Evolutionary conservation across 2,113 vertebrate species (phyloP).

Genomic region (Pseudolaguvia tuberculata): DNA sequence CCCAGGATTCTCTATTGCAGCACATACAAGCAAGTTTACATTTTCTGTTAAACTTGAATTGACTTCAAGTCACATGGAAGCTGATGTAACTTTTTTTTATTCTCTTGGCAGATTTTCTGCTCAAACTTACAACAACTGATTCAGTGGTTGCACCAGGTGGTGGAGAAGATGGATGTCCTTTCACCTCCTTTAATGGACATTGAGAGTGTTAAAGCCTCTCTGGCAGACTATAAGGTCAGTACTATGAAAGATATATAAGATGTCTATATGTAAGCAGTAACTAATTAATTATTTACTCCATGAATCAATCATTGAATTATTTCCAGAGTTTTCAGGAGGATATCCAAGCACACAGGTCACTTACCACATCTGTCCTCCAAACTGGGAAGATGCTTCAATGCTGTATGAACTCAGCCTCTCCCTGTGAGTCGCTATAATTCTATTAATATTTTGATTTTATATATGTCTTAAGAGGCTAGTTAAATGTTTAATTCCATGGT

Average conservation of each 20-base stretch:
- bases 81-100: neutral
- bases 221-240: slow-evolving; percentile 79
- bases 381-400: slow-evolving; percentile 77
- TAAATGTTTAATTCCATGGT: too few relatives aligned
- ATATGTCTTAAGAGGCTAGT: too few relatives aligned
- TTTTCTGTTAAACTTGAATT: neutral
- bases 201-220: slow-evolving; percentile 65
- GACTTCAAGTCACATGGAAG: neutral
- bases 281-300: neutral
- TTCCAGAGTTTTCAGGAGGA: slow-evolving; percentile 80
- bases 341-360: slow-evolving; percentile 68
- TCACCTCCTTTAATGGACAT: slow-evolving; percentile 58
- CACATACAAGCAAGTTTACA: slow-evolving; percentile 73
- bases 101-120: slow-evolving; percentile 76
- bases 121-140: slow-evolving; percentile 82
- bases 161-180: slow-evolving; percentile 64
- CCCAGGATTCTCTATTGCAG: slow-evolving; percentile 70
- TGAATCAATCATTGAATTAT: neutral
- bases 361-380: slow-evolving; percentile 74
- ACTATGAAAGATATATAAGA: neutral
- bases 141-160: slow-evolving; percentile 71
- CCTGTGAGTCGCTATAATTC: slow-evolving; percentile 66
- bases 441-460: slow-evolving; percentile 5
- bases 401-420: slow-evolving; percentile 74
- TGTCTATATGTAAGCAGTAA: neutral